Evolutionary conservation across 2,113 vertebrate genomes (phyloP).

Genomic region (Scomber scombrus): DNA sequence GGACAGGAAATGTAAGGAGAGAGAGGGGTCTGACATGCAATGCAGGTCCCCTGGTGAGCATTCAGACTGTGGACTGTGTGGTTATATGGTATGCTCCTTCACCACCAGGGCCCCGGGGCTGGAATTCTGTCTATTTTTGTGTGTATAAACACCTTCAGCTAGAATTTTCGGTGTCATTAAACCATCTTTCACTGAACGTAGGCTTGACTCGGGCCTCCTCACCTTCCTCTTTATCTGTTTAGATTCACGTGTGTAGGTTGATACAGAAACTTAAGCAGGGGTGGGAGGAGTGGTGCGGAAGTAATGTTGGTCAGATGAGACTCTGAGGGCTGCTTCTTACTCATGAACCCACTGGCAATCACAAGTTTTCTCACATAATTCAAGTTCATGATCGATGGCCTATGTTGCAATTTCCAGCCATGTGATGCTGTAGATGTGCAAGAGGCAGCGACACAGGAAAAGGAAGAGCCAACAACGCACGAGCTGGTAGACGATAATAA

Average conservation of each 20-base stretch:
- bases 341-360: conserved; percentile 35
- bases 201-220: neutral
- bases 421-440: conserved; percentile 70
- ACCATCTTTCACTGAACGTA: neutral
- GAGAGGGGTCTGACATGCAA: neutral
- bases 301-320: conserved; percentile 55
- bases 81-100: neutral
- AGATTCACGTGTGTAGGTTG: conserved; percentile 1
- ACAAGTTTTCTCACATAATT: conserved; percentile 53
- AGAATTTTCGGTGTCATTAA: conserved; percentile 29
- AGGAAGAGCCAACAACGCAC: conserved; percentile 49
- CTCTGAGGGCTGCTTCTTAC: conserved; percentile 9
- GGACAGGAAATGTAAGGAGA: too few relatives aligned
- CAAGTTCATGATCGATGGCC: conserved; percentile 37
- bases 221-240: neutral
- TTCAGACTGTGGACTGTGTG: neutral
- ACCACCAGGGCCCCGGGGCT: neutral
- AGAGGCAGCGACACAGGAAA: conserved; percentile 62
- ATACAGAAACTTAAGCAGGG: neutral
- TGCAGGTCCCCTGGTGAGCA: neutral
- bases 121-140: neutral
- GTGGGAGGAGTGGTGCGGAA: conserved; percentile 9
- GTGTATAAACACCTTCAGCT: neutral
- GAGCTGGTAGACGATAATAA: conserved; percentile 23
- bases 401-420: conserved; percentile 79